phyloP scores from a whole-genome alignment of 92 coral and sea anemone species.

The Plumapathes pennacea region DNA sequence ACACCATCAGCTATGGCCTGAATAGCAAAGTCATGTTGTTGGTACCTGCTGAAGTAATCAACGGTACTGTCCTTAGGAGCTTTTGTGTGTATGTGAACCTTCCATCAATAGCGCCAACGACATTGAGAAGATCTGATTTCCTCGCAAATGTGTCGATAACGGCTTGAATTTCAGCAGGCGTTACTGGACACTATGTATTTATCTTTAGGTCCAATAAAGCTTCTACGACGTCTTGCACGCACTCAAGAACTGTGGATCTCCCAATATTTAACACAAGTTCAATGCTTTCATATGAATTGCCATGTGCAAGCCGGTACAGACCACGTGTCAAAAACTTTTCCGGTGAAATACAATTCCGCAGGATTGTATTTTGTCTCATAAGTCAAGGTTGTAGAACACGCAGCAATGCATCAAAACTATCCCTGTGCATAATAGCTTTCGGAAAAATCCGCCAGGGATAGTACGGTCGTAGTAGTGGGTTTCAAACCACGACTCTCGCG shows the following conservation, averaged over 20 bases:
- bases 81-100: too few species aligned
- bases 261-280: too few species aligned
- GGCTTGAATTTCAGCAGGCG: too few species aligned
- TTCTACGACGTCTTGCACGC: too few species aligned
- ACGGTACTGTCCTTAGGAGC: slow-evolving; percentile 1
- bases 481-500: slow-evolving; percentile 41
- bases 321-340: slow-evolving; percentile 2
- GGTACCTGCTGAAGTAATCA: slow-evolving; percentile 11
- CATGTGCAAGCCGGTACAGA: slow-evolving; percentile 5
- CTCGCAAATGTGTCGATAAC: too few species aligned
- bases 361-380: slow-evolving; percentile 1
- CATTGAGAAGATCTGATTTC: too few species aligned
- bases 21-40: slow-evolving; percentile 17
- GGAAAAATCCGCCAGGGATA: slow-evolving; percentile 27
- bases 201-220: not conserved
- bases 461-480: slow-evolving; percentile 30
- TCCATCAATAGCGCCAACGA: too few species aligned
- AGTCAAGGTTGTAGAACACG: not conserved
- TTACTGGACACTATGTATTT: not conserved
- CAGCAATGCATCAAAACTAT: too few species aligned
- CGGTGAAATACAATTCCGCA: slow-evolving; percentile 13
- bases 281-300: too few species aligned
- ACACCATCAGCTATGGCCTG: slow-evolving; percentile 21
- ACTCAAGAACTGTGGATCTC: too few species aligned
- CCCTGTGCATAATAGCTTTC: too few species aligned